Percentiles rank a stretch among this genome's conserved stretches.
Conservation (phyloP, 2,797 vertebrate species). For the Parauchenoglanis punctatus region DNA sequence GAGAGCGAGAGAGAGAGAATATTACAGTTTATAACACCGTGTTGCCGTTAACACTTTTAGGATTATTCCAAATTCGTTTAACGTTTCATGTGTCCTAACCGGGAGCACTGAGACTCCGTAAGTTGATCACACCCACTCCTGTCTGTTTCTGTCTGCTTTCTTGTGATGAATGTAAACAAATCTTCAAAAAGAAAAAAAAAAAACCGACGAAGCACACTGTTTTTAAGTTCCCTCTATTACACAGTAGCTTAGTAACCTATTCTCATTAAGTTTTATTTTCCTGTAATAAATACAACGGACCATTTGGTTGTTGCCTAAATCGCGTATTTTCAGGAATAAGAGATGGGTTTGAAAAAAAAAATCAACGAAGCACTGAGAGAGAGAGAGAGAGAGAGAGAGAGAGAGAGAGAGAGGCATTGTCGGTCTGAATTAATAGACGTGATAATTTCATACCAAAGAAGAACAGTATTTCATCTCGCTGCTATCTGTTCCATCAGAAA, state of each 20-base stretch:
- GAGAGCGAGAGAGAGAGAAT: too few relatives aligned
- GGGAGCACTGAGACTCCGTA: conserved; percentile 25
- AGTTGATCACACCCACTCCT: conserved; percentile 43
- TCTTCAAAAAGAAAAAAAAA: conserved; percentile 53
- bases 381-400: conserved; percentile 63
- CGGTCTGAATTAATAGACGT: conserved; percentile 98
- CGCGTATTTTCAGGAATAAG: conserved; percentile 80
- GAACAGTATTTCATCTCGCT: conserved; percentile 88
- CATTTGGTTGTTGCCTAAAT: conserved; percentile 84
- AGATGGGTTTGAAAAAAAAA: neutral
- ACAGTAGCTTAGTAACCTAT: conserved; percentile 32
- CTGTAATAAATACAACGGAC: conserved; percentile 67
- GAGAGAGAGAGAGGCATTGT: conserved; percentile 68
- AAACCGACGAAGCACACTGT: conserved; percentile 38
- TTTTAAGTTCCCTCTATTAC: conserved; percentile 33
- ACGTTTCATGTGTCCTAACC: neutral
- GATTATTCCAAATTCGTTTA: conserved; percentile 13
- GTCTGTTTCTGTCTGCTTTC: conserved; percentile 61
- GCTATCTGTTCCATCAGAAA: conserved; percentile 93
- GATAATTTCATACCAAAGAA: conserved; percentile 95
- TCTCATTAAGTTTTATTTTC: conserved; percentile 64
- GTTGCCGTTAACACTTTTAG: neutral
- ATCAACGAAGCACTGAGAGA: conserved; percentile 29
- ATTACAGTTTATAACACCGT: too few relatives aligned
- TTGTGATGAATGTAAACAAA: conserved; percentile 62